A percentile compares a stretch with the other conserved stretches of the same genome.
These are phyloP conservation scores for Luperina testacea DNA, from an alignment of 2,888 invertebrate species.

Conservation along the genomic window DNA sequence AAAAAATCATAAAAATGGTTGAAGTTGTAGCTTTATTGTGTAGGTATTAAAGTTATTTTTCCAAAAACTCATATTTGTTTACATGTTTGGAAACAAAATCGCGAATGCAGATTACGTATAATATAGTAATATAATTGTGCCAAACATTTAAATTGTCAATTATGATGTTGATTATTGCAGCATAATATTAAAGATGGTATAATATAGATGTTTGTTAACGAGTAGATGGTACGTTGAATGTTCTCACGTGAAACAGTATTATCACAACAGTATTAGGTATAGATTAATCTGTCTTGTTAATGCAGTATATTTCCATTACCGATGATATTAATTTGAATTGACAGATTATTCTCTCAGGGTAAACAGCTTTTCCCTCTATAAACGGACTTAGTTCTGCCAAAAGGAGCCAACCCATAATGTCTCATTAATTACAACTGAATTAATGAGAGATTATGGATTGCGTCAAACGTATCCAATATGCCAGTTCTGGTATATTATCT, in stretches of 20 bases:
- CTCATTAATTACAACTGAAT: neutral
- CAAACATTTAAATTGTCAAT: slow-evolving; percentile 61
- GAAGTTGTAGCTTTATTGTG: neutral
- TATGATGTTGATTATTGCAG: slow-evolving; percentile 46
- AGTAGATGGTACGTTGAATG: slow-evolving; percentile 20
- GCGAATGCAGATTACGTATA: neutral
- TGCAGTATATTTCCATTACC: neutral
- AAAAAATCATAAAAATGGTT: neutral
- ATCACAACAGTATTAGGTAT: neutral
- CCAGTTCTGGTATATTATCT: neutral
- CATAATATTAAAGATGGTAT: slow-evolving; percentile 23
- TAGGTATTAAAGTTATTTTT: neutral
- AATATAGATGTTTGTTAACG: slow-evolving; percentile 27
- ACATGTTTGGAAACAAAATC: neutral
- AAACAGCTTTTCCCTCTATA: neutral
- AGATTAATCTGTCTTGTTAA: slow-evolving; percentile 4
- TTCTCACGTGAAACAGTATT: slow-evolving; percentile 4
- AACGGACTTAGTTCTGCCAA: neutral
- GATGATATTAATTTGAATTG: neutral
- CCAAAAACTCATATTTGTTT: neutral
- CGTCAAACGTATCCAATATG: neutral
- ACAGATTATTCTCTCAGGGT: neutral
- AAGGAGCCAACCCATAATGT: neutral
- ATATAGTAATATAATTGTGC: slow-evolving; percentile 23
- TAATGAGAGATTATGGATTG: neutral